A percentile compares a stretch with the other conserved stretches of the same genome.
These are phyloP conservation scores for Branchipolynoe longqiensis DNA, from an alignment of 2,888 invertebrate species.

Conservation along the genomic window DNA sequence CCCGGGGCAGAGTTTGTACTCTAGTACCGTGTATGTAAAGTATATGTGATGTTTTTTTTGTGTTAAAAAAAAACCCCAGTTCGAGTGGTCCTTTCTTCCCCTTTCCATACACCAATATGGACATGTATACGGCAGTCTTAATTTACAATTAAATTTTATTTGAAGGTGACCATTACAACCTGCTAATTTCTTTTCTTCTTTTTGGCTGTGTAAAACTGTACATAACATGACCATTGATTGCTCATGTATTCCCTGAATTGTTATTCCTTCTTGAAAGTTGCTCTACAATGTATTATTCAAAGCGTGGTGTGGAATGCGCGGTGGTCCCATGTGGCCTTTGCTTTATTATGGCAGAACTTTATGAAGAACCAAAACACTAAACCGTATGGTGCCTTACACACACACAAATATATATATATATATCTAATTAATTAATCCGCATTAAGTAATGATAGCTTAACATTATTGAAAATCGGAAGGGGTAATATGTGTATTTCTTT, in stretches of 20 bases:
- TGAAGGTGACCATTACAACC: conserved; percentile 32
- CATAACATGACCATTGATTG: neutral
- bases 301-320: neutral
- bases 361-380: no score
- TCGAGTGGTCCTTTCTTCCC: conserved; percentile 2
- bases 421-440: no score
- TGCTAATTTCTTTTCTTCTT: conserved; percentile 2
- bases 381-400: no score
- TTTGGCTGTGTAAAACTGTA: neutral
- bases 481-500: no score
- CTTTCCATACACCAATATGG: no score
- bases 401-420: no score
- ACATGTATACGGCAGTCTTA: conserved; percentile 10
- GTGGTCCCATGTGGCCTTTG: conserved; percentile 8
- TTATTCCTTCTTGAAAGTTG: conserved; percentile 7
- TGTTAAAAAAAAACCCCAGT: no score
- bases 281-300: neutral
- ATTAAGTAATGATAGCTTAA: no score
- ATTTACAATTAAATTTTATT: conserved; percentile 24
- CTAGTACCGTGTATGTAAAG: conserved; percentile 26
- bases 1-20: conserved; percentile 9
- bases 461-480: no score
- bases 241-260: conserved; percentile 4
- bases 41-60: conserved; percentile 52
- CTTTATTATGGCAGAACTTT: no score